These are phyloP conservation scores for Iguana delicatissima DNA, from an alignment of 2,797 vertebrate genomes.

Conservation along the genomic window DNA sequence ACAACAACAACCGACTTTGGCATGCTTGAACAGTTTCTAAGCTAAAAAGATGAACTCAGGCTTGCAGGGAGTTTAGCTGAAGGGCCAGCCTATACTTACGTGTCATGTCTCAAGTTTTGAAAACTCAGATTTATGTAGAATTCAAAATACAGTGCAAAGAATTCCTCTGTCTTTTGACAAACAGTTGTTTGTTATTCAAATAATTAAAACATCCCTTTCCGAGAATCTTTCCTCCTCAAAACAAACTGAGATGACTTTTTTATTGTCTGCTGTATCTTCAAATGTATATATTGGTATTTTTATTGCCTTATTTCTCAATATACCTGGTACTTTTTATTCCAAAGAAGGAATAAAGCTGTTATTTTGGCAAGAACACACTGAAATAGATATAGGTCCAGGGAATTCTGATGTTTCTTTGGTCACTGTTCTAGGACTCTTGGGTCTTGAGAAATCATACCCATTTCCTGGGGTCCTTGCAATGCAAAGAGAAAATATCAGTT, in stretches of 20 bases:
- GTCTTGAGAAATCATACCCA: no score
- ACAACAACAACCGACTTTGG: conserved; percentile 56
- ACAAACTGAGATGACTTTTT: background rate
- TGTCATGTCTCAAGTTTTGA: background rate
- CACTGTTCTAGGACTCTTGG: no score
- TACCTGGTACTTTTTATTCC: background rate
- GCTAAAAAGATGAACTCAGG: conserved; percentile 66
- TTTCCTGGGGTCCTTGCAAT: no score
- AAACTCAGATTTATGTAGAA: background rate
- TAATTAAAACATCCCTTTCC: background rate
- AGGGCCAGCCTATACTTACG: background rate
- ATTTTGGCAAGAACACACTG: background rate
- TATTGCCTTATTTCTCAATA: background rate
- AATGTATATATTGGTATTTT: background rate
- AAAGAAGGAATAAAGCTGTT: background rate
- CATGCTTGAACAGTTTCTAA: conserved; percentile 55
- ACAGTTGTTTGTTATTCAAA: background rate
- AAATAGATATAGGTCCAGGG: background rate
- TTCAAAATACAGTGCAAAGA: background rate
- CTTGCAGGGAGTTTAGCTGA: conserved; percentile 39
- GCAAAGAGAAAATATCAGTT: no score
- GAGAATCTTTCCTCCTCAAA: background rate
- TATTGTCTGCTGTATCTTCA: background rate
- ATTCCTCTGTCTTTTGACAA: background rate
- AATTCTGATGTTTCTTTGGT: background rate